Base-by-base conservation (phyloP, 2,888 invertebrate genomes). In the Lordiphosa andalusiaca region DNA sequence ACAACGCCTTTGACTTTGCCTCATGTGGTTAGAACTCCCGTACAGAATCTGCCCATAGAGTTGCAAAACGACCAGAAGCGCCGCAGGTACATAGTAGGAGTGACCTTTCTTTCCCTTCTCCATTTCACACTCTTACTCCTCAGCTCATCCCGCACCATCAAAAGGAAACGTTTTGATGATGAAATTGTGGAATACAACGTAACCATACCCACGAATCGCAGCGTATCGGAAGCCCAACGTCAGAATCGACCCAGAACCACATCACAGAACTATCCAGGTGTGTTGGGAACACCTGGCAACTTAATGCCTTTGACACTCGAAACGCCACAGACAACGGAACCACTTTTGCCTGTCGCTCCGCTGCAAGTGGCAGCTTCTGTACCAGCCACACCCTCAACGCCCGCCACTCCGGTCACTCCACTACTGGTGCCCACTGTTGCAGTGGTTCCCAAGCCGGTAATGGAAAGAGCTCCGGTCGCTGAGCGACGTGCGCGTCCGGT, bases 111-210 rank as follows among this genome's bases (percentile, higher is more conserved):
- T 9, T 16, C 16, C 16, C 16, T 16, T 16, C 16, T 16, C 16
- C 16, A 16, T 16, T 1, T 16, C 16, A 16, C 16, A 16, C 16
- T 16, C 16, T 16, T 0, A 5, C 21, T n/a, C 23, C 12, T 36
- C 86, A 96, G 97, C 88, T 98, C 98, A 9, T 96, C 96, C 25
- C 92, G 98, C 58, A 98, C 98, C 1, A 98, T 98, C 80, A 98
- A 98, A 89, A 92, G 98, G 0, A 94, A 96, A 81, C 95, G 98
- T 77, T 98, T 98, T 90, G 98, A 98, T 87, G 98, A 98, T 91
- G 98, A 99, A 90, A 91, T 98, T 57, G 98, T 98, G 0, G 98
- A 98, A 56, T 96, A 96, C 72, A 96, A 96, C 88, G 90, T 95
- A 57, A 93, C 94, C 48, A 90, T 93, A 75, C 93, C 93, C 36